Base-by-base conservation (phyloP, 2,888 invertebrate species). In the Ennomos quercinarius region DNA sequence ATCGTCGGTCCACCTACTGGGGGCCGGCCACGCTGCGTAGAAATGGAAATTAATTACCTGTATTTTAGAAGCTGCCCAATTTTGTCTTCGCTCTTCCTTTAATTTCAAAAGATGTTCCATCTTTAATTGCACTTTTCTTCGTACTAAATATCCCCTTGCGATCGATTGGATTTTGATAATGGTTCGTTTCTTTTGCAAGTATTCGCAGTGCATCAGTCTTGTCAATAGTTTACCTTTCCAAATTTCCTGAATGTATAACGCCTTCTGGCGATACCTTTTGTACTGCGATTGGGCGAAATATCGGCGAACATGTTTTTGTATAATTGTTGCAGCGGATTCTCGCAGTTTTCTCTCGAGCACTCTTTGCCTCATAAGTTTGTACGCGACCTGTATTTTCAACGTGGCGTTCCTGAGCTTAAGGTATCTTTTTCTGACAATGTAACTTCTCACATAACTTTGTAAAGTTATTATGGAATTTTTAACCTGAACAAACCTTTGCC, bases 61-160 rank as follows among this genome's bases (percentile, higher is more conserved):
- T 72, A 96, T 96, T 73, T 93, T 93, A 2, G 89, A 89, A 10
- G 95, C 95, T 5, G 96, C 95, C 64, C 86, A 87, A 64, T 86
- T 80, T 36, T 76, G 83, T 51, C 78, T 82, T 54, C 84, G 75
- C 46, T 91, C 78, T 69, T 90, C 91, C 67, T 80, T 85, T 58
- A 83, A 83, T 76, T 88, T 91, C 1, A 87, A 77, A 11, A 91
- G 68, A 17, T 75, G 65, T 61, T 93, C 93, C 77, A 84, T 92
- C 61, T 88, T 86, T n/a, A 69, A 69, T 71, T 91, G 76, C 60
- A 93, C 81, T 50, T 90, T 74, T 77, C 89, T 82, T 45, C 94
- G 84, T 38, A 93, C 87, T 68, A 93, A 71, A 73, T 89, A 86
- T 48, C 94, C 93, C 71, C 94, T 88, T 43, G 90, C 80, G 36